These are phyloP conservation scores for Pseudopipra pipra DNA, from an alignment of 2,113 vertebrate species.

Conservation along the genomic window DNA sequence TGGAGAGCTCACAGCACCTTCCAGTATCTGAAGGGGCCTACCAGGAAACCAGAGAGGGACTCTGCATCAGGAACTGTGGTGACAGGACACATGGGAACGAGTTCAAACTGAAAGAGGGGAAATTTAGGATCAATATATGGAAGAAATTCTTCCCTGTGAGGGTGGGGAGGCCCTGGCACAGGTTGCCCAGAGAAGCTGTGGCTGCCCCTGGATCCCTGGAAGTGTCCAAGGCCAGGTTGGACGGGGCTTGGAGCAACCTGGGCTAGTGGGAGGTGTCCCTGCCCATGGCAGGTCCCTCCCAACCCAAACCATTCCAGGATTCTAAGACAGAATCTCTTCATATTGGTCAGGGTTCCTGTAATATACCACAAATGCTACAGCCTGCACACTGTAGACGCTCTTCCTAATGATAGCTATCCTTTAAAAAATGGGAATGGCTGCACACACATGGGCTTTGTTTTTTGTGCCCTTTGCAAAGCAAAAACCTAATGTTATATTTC, in stretches of 20 bases:
- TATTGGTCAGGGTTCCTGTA: not conserved
- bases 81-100: not conserved
- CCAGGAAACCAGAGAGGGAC: not conserved
- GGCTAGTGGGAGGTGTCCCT: not conserved
- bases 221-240: not conserved
- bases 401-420: not conserved
- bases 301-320: not conserved
- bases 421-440: not conserved
- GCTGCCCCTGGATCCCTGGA: not conserved
- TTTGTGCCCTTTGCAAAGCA: not conserved
- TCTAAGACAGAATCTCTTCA: not conserved
- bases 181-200: not conserved
- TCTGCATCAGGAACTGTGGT: not conserved
- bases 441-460: not conserved
- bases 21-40: not conserved
- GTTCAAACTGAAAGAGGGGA: not conserved
- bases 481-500: not conserved
- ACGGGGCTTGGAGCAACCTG: not conserved
- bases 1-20: not conserved
- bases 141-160: not conserved
- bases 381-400: not conserved
- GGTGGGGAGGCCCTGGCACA: not conserved
- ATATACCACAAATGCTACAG: not conserved
- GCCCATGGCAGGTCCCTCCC: not conserved
- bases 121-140: not conserved